phyloP scores from a whole-genome alignment of 1,140 invertebrate genomes.

The Pristionchus pacificus region DNA sequence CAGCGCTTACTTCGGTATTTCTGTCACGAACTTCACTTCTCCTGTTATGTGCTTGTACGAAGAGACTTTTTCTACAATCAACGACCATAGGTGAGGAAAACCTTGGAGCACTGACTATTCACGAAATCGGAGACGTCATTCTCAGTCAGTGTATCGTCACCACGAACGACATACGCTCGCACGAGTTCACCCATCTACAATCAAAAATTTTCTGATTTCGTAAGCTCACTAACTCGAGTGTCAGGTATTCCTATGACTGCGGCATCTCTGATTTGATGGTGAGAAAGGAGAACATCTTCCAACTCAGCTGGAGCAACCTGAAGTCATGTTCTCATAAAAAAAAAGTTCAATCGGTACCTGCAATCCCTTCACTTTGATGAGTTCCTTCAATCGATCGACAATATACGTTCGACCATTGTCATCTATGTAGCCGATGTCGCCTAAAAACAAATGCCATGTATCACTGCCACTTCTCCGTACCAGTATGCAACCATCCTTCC shows the following conservation, averaged over 20 bases:
- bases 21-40: not conserved
- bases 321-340: not conserved
- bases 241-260: not conserved
- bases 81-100: not conserved
- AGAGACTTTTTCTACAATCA: not conserved
- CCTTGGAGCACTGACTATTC: not conserved
- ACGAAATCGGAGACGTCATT: not conserved
- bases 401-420: constrained; percentile 67
- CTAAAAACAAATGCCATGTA: constrained; percentile 50
- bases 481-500: constrained; percentile 74
- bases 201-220: not conserved
- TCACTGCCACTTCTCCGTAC: constrained; percentile 31
- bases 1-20: not conserved
- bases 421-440: constrained; percentile 75
- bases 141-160: not conserved
- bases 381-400: constrained; percentile 78
- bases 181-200: not conserved
- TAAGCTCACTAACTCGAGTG: not conserved
- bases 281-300: not conserved
- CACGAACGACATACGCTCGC: not conserved
- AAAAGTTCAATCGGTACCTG: constrained; percentile 64
- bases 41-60: not conserved
- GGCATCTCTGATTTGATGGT: not conserved
- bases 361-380: constrained; percentile 80
- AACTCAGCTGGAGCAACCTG: not conserved